Evolutionary conservation across 2,888 invertebrate genomes (phyloP), one percentile per base, ranked within the genome.

Genomic region (Folsomia candida): DNA sequence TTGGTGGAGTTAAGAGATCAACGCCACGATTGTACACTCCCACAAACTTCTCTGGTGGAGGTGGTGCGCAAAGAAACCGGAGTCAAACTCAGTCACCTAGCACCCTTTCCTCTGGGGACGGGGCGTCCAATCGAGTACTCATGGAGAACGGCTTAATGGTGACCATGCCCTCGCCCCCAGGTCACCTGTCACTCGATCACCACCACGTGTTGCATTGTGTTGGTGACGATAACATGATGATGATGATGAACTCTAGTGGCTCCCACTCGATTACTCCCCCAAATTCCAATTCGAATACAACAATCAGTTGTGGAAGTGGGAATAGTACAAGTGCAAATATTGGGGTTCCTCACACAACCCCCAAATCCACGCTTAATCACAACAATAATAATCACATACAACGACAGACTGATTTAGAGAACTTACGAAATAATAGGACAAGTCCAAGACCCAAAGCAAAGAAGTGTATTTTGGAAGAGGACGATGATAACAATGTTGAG

Each of bases 241-340:
- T 73, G 11, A 59, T 63, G 37, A 72, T 69, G 26, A 70, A 65
- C 67, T 65, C 63, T 27, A 61, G 64, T 64, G 72, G 65, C 14
- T 70, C 73, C 0, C 69, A 70, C 54, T 73, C 73, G 28, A 70
- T 73, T 22, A 70, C 73, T 6, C 73, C 73, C 26, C 73, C 73
- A 0, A 73, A 73, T 47, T 70, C 70, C 28, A 73, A 73, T 51
- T 68, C 68, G 0, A 73, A 73, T 54, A 73, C 73, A 2, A 73
- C 73, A 29, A 73, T 73, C 22, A 73, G 73, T 61, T 73, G 73
- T 67, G 70, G 70, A 11, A 73, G 73, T 70, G 73, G 73, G 25
- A 73, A 73, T 62, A 73, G 73, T 59, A 73, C 73, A 2, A 70
- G 70, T 0, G 73, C 73, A 2, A 73, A 73, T 29, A 73, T 73